These are phyloP conservation scores for Drosophila insularis DNA, from an alignment of 1,140 invertebrate species.

Conservation along the genomic window DNA sequence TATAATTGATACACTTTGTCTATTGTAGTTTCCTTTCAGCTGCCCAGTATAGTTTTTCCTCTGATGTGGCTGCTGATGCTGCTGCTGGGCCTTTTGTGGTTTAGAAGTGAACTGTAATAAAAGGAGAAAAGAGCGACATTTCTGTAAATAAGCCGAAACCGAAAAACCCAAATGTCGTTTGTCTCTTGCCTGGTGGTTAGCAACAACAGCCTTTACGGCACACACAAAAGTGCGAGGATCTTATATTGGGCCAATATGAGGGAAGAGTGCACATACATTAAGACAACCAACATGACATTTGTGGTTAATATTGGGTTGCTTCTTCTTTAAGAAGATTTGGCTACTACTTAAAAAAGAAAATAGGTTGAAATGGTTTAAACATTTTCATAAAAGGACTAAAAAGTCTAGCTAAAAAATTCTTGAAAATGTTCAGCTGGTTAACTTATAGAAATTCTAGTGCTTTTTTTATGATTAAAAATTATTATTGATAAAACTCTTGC, in stretches of 20 bases:
- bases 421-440: too few species aligned
- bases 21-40: conserved; percentile 18
- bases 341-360: not conserved
- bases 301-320: conserved; percentile 34
- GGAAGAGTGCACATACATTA: not conserved
- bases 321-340: not conserved
- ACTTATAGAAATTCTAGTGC: too few species aligned
- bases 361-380: not conserved
- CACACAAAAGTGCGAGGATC: not conserved
- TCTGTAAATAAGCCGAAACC: conserved; percentile 66
- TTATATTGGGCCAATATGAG: not conserved
- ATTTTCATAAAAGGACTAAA: too few species aligned
- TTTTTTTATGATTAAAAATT: too few species aligned
- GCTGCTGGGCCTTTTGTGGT: conserved; percentile 41
- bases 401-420: too few species aligned
- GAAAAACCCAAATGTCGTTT: conserved; percentile 60
- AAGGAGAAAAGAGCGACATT: conserved; percentile 40
- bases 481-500: too few species aligned
- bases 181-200: conserved; percentile 25
- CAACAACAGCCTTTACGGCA: conserved; percentile 37
- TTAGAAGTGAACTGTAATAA: conserved; percentile 53
- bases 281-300: conserved; percentile 23
- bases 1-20: conserved; percentile 78
- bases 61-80: conserved; percentile 20
- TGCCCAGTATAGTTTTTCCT: not conserved